Conservation (phyloP, 2,888 invertebrate genomes). For the Drosophila dives region DNA sequence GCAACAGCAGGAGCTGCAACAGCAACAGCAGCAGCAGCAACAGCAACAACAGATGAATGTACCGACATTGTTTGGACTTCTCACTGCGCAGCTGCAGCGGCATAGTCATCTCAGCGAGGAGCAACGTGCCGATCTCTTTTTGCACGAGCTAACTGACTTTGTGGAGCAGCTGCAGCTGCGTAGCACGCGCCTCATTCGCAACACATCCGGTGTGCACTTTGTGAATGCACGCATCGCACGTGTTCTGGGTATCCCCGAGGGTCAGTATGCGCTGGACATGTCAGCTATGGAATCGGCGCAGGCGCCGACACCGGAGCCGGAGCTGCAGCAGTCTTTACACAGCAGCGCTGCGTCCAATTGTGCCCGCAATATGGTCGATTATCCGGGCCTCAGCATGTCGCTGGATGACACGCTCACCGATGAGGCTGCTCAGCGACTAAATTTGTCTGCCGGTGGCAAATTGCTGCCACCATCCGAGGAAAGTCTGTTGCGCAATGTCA, state of each 20-base stretch:
- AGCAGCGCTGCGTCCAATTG: conserved; percentile 29
- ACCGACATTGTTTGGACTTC: conserved; percentile 77
- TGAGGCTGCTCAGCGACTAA: conserved; percentile 83
- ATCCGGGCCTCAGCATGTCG: conserved; percentile 83
- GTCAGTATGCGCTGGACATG: conserved; percentile 83
- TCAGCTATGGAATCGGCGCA: conserved; percentile 81
- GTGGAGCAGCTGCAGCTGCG: conserved; percentile 83
- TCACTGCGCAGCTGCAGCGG: conserved; percentile 81
- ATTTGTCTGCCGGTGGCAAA: conserved; percentile 83
- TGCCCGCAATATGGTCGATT: conserved; percentile 76
- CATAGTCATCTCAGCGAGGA: conserved; percentile 78
- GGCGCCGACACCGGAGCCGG: conserved; percentile 70
- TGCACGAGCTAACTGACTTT: conserved; percentile 83
- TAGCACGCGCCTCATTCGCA: conserved; percentile 82
- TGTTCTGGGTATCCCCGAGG: conserved; percentile 84
- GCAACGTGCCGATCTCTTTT: conserved; percentile 82
- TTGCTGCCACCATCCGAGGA: conserved; percentile 83
- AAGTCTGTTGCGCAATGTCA: conserved; percentile 83
- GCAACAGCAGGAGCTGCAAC: neutral
- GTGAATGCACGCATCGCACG: conserved; percentile 81
- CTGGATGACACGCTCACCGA: conserved; percentile 83
- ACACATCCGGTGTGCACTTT: conserved; percentile 83
- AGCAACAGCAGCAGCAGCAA: conserved; percentile 15
- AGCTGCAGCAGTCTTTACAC: conserved; percentile 45
- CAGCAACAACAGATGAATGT: conserved; percentile 3